Evolutionary conservation across 2,113 vertebrate genomes (phyloP), one percentile per base, ranked within the genome.

Genomic region (Pogonocichla stellata): DNA sequence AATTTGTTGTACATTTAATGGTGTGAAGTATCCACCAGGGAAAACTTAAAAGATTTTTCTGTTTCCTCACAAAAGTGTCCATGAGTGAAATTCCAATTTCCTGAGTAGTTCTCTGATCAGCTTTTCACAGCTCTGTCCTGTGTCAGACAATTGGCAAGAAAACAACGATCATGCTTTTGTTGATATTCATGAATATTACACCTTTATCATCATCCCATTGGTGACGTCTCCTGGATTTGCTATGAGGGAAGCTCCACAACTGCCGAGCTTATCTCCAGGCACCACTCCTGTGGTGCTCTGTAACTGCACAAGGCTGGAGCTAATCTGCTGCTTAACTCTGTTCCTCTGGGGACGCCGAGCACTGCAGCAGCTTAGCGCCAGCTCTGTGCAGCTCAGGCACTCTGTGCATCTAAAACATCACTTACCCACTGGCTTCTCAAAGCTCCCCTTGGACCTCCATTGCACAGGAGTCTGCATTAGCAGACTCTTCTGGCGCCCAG

Each of bases 11-110:
- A 54, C 58, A 36, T 62, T 91, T 95, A 95, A 61, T 85, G 75
- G 77, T 84, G 66, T 51, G 48, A 88, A 95, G 60, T 61, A 83
- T 72, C 19, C 93, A 94, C 40, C 20, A 51, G 90, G 60, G 93
- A 93, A 90, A 80, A 67, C 48, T 53, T 45, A 67, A 87, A 84
- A 87, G 80, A 86, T 92, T 84, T 92, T 88, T 90, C 64, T 67
- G 10, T 91, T 86, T 91, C 47, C 45, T 87, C 48, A 40, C 61
- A 65, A 16, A 93, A 81, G 53, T 86, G 65, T 88, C 65, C 69
- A 62, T 50, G 74, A 90, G 38, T 65, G 90, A 94, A 95, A 90
- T 90, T 91, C 84, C 56, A 57, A 7, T 93, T 94, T 95, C 80
- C 62, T 87, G 56, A 77, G n/a, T 60, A 42, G 50, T 65, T 85